These are phyloP conservation scores for Rachycentron canadum DNA, from an alignment of 2,797 vertebrate species.

Conservation along the genomic window DNA sequence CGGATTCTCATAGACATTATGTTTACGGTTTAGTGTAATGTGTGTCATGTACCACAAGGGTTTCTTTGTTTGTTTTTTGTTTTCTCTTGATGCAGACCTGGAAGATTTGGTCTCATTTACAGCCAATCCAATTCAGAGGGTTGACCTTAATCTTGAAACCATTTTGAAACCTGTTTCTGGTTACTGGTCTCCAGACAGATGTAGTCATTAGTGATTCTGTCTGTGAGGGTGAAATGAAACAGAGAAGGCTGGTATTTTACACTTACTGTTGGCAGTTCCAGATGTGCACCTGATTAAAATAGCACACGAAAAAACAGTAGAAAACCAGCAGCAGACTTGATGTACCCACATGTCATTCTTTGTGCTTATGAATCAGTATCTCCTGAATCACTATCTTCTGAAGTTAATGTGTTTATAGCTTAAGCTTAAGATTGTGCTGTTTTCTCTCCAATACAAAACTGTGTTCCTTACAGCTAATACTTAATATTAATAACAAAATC, in stretches of 20 bases:
- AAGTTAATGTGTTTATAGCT: too few relatives aligned
- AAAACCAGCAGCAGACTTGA: background rate
- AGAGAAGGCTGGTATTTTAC: conserved; percentile 16
- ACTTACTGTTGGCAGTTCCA: conserved; percentile 17
- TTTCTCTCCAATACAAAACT: conserved; percentile 20
- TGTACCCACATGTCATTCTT: conserved; percentile 3
- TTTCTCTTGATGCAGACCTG: conserved; percentile 9
- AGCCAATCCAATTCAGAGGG: conserved; percentile 20
- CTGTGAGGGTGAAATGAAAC: conserved; percentile 37
- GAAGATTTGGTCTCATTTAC: conserved; percentile 18
- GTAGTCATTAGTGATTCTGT: conserved; percentile 37
- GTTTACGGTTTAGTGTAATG: background rate
- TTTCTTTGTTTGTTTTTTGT: conserved; percentile 25
- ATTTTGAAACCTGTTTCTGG: conserved; percentile 35
- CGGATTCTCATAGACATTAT: background rate
- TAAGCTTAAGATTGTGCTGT: too few relatives aligned
- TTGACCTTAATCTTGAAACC: conserved; percentile 41
- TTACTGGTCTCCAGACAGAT: conserved; percentile 37
- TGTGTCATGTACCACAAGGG: background rate
- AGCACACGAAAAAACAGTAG: background rate
- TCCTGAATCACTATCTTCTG: too few relatives aligned
- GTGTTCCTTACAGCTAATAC: conserved; percentile 28
- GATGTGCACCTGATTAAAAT: conserved; percentile 15
- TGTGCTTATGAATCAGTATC: conserved; percentile 4
- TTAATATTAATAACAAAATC: conserved; percentile 17